Percentiles rank a stretch among this genome's conserved stretches.
These are phyloP conservation scores for Patiria miniata DNA, from an alignment of 35 echinoderm and acorn worm genomes.

Conservation along the genomic window DNA sequence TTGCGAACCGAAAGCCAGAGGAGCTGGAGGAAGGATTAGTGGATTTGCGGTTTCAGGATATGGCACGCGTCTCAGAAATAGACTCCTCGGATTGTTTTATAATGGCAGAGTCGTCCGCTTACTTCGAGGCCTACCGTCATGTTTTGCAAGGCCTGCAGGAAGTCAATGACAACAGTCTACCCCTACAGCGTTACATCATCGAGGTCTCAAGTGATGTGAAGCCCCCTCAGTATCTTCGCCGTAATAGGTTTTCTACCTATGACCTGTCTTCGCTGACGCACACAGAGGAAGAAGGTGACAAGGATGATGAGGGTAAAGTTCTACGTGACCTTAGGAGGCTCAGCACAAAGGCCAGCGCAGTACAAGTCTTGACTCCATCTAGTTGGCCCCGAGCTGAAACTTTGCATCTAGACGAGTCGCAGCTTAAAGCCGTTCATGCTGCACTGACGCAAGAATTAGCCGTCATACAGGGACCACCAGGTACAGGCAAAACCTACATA, in stretches of 20 bases:
- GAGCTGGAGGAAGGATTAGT: constrained; percentile 70
- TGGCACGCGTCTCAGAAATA: background rate
- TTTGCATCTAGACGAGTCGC: constrained; percentile 74
- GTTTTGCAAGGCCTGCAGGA: constrained; percentile 77
- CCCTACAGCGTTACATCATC: constrained; percentile 79
- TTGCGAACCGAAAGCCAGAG: constrained; percentile 70
- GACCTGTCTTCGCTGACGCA: constrained; percentile 62
- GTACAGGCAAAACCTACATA: constrained; percentile 96
- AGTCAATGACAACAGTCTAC: constrained; percentile 59
- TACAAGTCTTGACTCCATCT: constrained; percentile 5
- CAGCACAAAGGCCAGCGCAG: background rate
- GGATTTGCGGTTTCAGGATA: constrained; percentile 60
- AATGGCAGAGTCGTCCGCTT: constrained; percentile 94
- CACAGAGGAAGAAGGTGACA: background rate
- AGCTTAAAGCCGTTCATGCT: constrained; percentile 65
- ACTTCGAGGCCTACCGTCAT: constrained; percentile 95
- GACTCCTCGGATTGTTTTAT: constrained; percentile 44
- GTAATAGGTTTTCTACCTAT: constrained; percentile 39
- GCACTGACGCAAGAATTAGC: constrained; percentile 87
- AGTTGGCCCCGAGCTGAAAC: constrained; percentile 48
- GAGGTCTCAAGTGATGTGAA: constrained; percentile 20
- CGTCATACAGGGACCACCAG: constrained; percentile 94
- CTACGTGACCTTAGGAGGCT: background rate
- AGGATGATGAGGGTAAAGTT: background rate
- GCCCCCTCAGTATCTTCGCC: constrained; percentile 62